phyloP scores from a whole-genome alignment of 2,888 invertebrate species.

The Macrophya annulata region DNA sequence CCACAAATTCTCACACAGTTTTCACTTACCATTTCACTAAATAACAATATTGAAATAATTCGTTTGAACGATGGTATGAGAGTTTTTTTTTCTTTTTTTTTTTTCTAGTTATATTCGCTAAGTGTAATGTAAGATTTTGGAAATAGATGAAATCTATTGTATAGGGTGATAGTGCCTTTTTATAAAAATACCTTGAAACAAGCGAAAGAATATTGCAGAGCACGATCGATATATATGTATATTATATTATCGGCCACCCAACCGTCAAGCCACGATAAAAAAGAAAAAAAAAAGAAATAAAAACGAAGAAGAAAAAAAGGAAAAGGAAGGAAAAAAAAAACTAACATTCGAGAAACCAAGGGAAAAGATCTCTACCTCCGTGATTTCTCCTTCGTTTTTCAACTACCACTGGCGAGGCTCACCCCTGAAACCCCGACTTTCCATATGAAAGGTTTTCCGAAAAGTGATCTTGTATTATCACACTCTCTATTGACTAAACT shows the following conservation, averaged over 20 bases:
- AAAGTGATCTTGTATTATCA: constrained; percentile 50
- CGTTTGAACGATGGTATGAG: not conserved
- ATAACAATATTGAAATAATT: not conserved
- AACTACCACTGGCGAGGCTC: not conserved
- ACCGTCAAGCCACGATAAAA: constrained; percentile 13
- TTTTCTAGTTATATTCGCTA: not conserved
- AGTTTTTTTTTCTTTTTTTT: not conserved
- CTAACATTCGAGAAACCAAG: constrained; percentile 20
- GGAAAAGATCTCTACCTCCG: not conserved
- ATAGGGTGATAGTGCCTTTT: not conserved
- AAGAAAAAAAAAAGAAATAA: not conserved
- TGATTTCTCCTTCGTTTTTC: constrained; percentile 28
- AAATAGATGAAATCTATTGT: not conserved
- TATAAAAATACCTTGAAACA: constrained; percentile 28
- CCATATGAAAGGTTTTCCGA: constrained; percentile 44
- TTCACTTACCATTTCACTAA: not conserved
- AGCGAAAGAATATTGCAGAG: constrained; percentile 24
- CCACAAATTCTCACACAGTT: not conserved
- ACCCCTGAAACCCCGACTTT: constrained; percentile 19
- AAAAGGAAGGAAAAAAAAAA: not conserved
- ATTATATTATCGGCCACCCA: constrained; percentile 6
- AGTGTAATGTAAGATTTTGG: not conserved
- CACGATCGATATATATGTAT: constrained; percentile 16
- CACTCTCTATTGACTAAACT: constrained; percentile 47
- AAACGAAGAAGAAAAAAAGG: not conserved